Evolutionary conservation across 2,797 vertebrate species (phyloP).

Genomic region (Vespertilio murinus): DNA sequence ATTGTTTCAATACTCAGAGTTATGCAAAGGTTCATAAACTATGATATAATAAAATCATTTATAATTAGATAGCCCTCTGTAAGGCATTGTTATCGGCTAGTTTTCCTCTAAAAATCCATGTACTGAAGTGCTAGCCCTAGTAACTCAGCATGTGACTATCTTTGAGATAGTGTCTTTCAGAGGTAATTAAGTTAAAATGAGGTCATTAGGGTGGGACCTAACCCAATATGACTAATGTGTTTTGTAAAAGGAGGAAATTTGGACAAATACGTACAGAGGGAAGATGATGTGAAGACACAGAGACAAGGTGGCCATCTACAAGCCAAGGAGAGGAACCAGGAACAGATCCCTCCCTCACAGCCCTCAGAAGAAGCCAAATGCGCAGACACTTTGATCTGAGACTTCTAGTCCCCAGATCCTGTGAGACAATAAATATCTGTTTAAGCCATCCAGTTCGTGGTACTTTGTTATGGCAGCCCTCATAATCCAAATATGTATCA

Average conservation of each 20-base stretch:
- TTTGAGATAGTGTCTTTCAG: not conserved
- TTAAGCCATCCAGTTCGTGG: not conserved
- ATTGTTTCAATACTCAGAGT: not conserved
- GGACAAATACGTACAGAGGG: not conserved
- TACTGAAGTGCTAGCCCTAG: not conserved
- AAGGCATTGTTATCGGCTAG: not conserved
- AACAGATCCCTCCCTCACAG: not conserved
- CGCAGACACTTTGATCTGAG: not conserved
- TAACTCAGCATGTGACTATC: not conserved
- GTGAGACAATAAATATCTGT: not conserved
- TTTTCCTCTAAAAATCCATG: not conserved
- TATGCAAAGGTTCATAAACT: not conserved
- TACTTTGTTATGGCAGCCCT: not conserved
- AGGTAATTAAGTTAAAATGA: conserved; percentile 7
- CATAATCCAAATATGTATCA: not conserved
- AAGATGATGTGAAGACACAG: not conserved
- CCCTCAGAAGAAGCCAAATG: not conserved
- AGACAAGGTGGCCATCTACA: not conserved
- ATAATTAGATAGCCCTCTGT: not conserved
- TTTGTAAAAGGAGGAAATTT: not conserved
- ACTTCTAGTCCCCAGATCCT: not conserved
- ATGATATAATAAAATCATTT: not conserved
- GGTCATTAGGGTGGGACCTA: not conserved
- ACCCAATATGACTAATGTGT: not conserved
- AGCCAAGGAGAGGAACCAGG: not conserved